Evolutionary conservation across 2,888 invertebrate species (phyloP).

Genomic region (Hyalella azteca): DNA sequence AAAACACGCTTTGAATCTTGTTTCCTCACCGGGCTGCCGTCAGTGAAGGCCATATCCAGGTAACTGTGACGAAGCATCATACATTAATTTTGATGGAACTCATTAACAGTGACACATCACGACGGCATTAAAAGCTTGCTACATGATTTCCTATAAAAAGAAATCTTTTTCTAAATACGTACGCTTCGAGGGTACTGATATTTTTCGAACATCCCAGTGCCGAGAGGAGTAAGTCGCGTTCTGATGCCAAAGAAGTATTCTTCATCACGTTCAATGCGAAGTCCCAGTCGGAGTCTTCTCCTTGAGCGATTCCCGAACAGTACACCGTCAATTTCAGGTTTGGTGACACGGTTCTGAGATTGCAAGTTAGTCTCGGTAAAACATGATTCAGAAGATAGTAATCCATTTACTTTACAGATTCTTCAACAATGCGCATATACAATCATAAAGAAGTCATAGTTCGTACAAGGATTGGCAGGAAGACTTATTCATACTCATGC

Average conservation of each 20-base stretch:
- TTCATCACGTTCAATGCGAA: conserved; percentile 75
- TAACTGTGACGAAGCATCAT: conserved; percentile 67
- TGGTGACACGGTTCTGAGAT: conserved; percentile 71
- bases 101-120: background rate
- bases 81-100: too few species aligned
- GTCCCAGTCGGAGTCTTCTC: conserved; percentile 74
- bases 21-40: conserved; percentile 78
- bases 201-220: conserved; percentile 77
- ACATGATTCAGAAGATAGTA: too few species aligned
- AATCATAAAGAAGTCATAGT: too few species aligned
- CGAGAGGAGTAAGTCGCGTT: conserved; percentile 70
- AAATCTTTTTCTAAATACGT: conserved; percentile 57
- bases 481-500: too few species aligned
- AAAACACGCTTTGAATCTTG: conserved; percentile 82
- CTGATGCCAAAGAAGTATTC: conserved; percentile 72
- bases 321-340: conserved; percentile 76
- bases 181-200: conserved; percentile 68
- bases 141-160: background rate
- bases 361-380: too few species aligned
- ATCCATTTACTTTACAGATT: too few species aligned
- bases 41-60: conserved; percentile 75
- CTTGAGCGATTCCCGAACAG: conserved; percentile 74
- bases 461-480: too few species aligned
- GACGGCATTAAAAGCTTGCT: background rate
- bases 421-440: too few species aligned